Evolutionary conservation across 2,113 vertebrate genomes (phyloP).

Genomic region (Thalassoma bifasciatum): DNA sequence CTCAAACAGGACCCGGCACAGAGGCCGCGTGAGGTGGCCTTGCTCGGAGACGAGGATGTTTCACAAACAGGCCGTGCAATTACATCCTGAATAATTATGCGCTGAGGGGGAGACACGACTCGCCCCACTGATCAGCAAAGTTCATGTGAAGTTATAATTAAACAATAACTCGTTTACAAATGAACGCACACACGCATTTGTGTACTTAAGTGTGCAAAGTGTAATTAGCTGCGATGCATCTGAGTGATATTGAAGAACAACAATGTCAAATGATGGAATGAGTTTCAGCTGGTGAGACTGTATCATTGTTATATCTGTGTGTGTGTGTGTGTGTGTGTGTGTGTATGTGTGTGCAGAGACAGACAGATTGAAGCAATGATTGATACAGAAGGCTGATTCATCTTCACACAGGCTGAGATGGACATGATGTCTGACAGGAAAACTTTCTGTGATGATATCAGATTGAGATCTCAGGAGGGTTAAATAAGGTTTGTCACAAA

Average conservation of each 20-base stretch:
- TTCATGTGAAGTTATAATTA: slow-evolving; percentile 84
- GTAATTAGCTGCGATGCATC: slow-evolving; percentile 81
- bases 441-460: slow-evolving; percentile 27
- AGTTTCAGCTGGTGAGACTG: slow-evolving; percentile 62
- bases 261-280: slow-evolving; percentile 78
- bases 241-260: slow-evolving; percentile 79
- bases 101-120: slow-evolving; percentile 78
- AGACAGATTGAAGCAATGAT: slow-evolving; percentile 53
- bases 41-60: slow-evolving; percentile 60
- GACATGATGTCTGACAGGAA: slow-evolving; percentile 54
- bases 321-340: neutral
- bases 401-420: slow-evolving; percentile 40
- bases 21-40: slow-evolving; percentile 29
- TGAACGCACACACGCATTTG: slow-evolving; percentile 77
- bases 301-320: slow-evolving; percentile 57
- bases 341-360: slow-evolving; percentile 13
- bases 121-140: slow-evolving; percentile 80
- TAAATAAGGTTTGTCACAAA: slow-evolving; percentile 34
- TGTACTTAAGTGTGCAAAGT: slow-evolving; percentile 81
- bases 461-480: slow-evolving; percentile 11
- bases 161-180: slow-evolving; percentile 84
- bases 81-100: slow-evolving; percentile 79
- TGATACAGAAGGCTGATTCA: slow-evolving; percentile 51
- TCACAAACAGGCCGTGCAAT: slow-evolving; percentile 76
- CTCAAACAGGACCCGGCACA: slow-evolving; percentile 1